Evolutionary conservation across 2,113 vertebrate species (phyloP).

Genomic region (Corythaixoides concolor): DNA sequence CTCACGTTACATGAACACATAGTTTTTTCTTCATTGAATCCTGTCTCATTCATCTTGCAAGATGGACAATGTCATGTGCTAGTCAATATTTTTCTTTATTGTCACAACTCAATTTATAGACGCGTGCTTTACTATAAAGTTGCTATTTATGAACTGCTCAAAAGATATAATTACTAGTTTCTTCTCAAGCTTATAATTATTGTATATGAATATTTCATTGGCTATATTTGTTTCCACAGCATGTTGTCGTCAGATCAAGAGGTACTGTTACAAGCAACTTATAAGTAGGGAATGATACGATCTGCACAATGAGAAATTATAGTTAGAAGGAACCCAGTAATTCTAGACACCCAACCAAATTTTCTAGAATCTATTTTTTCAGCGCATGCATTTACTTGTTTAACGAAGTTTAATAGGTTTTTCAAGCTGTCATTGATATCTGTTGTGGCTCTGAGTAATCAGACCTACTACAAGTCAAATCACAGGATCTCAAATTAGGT

Average conservation of each 20-base stretch:
- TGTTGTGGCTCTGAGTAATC: not conserved
- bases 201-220: slow-evolving; percentile 32
- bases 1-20: not conserved
- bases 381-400: not conserved
- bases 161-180: slow-evolving; percentile 24
- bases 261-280: not conserved
- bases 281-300: slow-evolving; percentile 2
- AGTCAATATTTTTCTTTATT: not conserved
- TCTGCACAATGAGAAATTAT: not conserved
- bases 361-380: not conserved
- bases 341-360: not conserved
- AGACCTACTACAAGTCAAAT: not conserved
- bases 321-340: not conserved
- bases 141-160: not conserved
- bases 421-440: not conserved
- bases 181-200: slow-evolving; percentile 37
- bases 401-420: not conserved
- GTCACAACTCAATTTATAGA: not conserved
- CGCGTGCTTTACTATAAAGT: not conserved
- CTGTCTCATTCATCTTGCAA: not conserved
- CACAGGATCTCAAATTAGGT: not conserved
- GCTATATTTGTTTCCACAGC: slow-evolving; percentile 43
- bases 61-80: not conserved
- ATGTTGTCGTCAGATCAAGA: slow-evolving; percentile 19
- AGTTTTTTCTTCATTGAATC: not conserved